A percentile compares a stretch with the other conserved stretches of the same genome.
These are phyloP conservation scores for Turritopsis dohrnii DNA, from an alignment of 30 jellyfish, hydroid and myxozoan species.

Conservation along the genomic window DNA sequence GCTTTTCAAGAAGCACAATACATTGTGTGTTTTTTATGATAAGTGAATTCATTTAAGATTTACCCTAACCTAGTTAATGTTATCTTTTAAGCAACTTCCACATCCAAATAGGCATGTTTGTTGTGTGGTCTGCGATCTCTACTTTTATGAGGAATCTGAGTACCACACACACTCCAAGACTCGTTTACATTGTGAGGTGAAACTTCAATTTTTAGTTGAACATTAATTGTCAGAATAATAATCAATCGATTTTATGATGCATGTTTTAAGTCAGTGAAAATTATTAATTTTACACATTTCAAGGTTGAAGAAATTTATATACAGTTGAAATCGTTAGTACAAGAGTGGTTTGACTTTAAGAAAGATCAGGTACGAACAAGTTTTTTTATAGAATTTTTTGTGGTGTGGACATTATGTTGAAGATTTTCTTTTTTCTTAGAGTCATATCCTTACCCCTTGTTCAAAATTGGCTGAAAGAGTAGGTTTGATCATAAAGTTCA, in stretches of 20 bases:
- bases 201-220: background rate
- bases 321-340: background rate
- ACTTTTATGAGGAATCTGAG: background rate
- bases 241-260: background rate
- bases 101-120: background rate
- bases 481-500: background rate
- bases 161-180: background rate
- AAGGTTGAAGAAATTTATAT: slow-evolving; percentile 1
- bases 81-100: slow-evolving; percentile 2
- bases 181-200: background rate
- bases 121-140: background rate
- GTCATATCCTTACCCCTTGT: background rate
- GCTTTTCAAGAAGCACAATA: no score
- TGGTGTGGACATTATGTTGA: background rate
- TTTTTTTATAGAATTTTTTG: background rate
- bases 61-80: background rate
- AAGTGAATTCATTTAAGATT: no score
- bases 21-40: no score
- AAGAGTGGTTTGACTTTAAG: slow-evolving; percentile 12
- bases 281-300: background rate
- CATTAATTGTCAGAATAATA: no score
- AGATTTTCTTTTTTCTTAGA: background rate
- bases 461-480: background rate
- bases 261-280: background rate
- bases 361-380: background rate